Percentiles rank a stretch among this genome's conserved stretches.
Conservation (phyloP, 2,797 vertebrate species). For the Gorsachius magnificus region DNA sequence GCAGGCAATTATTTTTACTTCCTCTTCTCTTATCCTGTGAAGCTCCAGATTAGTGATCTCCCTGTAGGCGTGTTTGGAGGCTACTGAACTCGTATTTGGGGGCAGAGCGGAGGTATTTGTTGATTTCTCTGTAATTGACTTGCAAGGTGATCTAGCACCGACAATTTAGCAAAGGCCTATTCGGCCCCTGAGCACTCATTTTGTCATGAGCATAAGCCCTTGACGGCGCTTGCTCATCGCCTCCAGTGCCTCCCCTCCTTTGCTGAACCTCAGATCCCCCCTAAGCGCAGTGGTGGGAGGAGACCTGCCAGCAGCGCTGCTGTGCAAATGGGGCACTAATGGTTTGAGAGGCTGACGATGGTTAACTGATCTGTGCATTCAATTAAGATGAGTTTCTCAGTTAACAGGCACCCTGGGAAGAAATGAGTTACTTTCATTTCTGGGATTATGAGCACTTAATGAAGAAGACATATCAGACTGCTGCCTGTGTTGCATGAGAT, state of each 20-base stretch:
- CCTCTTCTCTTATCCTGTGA: background rate
- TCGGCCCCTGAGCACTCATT: constrained; percentile 39
- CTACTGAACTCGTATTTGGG: background rate
- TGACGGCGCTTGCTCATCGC: background rate
- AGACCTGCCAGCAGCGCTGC: background rate
- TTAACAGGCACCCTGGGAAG: constrained; percentile 75
- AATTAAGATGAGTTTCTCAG: constrained; percentile 71
- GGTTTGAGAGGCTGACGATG: constrained; percentile 56
- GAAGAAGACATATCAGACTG: constrained; percentile 67
- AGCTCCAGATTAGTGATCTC: background rate
- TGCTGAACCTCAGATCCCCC: constrained; percentile 29
- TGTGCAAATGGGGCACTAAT: constrained; percentile 58
- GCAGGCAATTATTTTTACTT: constrained; percentile 4
- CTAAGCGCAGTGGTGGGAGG: constrained; percentile 13
- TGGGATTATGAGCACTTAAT: constrained; percentile 72
- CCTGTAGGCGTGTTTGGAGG: background rate
- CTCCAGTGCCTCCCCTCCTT: background rate
- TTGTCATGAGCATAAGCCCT: background rate
- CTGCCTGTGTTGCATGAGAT: constrained; percentile 24
- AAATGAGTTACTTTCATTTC: constrained; percentile 66
- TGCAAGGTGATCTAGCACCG: background rate
- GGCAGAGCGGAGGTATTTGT: constrained; percentile 25
- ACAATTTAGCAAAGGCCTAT: constrained; percentile 18
- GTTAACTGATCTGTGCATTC: constrained; percentile 70
- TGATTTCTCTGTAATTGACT: constrained; percentile 20